Base-by-base conservation (phyloP, 1,140 invertebrate species). In the Hylaeus anthracinus region DNA sequence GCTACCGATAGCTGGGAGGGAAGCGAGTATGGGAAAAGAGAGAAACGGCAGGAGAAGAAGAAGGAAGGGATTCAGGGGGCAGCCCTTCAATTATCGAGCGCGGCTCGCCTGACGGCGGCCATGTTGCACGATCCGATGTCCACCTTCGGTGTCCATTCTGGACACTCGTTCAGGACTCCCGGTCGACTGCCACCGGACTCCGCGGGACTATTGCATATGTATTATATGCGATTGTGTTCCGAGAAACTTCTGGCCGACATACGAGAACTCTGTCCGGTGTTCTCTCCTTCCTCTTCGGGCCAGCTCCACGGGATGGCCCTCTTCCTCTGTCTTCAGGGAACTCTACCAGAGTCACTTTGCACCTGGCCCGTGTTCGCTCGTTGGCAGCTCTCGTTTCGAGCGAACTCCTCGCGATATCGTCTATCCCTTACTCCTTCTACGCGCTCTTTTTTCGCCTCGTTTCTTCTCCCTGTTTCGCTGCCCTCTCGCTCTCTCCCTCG, bases 191-290 rank as follows among this genome's bases (percentile, higher is more conserved):
- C 87, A 86, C 69, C 86, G 86, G 90, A 79, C 73, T 86, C 60
- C 75, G 72, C 85, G 70, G 84, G 86, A 85, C 90, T 92, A 89
- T 90, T 92, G 90, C 92, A 92, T 92, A 92, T 92, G 91, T 92
- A 92, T 92, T 92, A 92, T 91, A 91, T 91, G 91, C 92, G 92
- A 92, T 92, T 92, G 91, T 92, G 90, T 92, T 92, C 92, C 88
- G 80, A 92, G 92, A 92, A 92, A 91, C 91, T 92, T 92, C 88
- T 91, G 91, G 88, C 88, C 90, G 90, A 91, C 92, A 92, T 91
- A 90, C 86, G 82, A 90, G 90, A 86, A 89, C 90, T 91, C 89
- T 90, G 89, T 91, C 80, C 82, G 79, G 77, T 74, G 75, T 76
- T 84, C 81, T 88, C 73, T 82, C 77, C 51, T 83, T 83, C 84